Evolutionary conservation across 2,888 invertebrate species (phyloP).

Genomic region (Pterostichus madidus): DNA sequence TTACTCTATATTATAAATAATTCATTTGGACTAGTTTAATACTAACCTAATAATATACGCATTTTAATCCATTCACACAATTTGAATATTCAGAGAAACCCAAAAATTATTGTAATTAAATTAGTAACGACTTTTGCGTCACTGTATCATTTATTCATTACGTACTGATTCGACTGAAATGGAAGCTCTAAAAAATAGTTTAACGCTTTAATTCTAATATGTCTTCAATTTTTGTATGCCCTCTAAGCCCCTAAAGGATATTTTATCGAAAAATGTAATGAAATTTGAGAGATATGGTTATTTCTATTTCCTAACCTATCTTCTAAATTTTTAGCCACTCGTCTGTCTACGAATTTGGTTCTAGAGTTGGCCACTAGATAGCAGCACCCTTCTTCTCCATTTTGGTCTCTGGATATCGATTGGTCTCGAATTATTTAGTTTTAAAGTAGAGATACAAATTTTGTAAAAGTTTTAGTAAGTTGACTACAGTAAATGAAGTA

Average conservation of each 20-base stretch:
- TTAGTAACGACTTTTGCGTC: not conserved
- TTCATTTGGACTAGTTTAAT: slow-evolving; percentile 23
- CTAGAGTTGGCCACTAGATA: slow-evolving; percentile 42
- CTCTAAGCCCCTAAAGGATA: too few species aligned
- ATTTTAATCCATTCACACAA: not conserved
- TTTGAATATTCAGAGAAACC: too few species aligned
- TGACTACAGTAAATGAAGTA: slow-evolving; percentile 52
- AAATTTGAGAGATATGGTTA: slow-evolving; percentile 3
- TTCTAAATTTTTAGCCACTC: too few species aligned
- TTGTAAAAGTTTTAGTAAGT: slow-evolving; percentile 11
- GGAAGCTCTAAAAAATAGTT: slow-evolving; percentile 53
- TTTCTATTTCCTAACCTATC: not conserved
- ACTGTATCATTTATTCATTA: slow-evolving; percentile 13
- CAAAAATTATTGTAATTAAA: slow-evolving; percentile 10
- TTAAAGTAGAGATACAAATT: not conserved
- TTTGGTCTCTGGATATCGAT: slow-evolving; percentile 50
- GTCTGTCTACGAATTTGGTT: slow-evolving; percentile 33
- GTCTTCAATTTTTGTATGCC: too few species aligned
- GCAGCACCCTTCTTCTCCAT: slow-evolving; percentile 19
- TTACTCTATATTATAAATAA: slow-evolving; percentile 19
- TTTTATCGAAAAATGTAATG: not conserved
- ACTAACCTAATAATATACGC: slow-evolving; percentile 9
- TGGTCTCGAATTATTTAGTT: slow-evolving; percentile 29
- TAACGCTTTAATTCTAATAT: not conserved
- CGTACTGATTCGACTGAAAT: slow-evolving; percentile 20